Evolutionary conservation across 2,113 vertebrate species (phyloP).

Genomic region (Falco punctatus): DNA sequence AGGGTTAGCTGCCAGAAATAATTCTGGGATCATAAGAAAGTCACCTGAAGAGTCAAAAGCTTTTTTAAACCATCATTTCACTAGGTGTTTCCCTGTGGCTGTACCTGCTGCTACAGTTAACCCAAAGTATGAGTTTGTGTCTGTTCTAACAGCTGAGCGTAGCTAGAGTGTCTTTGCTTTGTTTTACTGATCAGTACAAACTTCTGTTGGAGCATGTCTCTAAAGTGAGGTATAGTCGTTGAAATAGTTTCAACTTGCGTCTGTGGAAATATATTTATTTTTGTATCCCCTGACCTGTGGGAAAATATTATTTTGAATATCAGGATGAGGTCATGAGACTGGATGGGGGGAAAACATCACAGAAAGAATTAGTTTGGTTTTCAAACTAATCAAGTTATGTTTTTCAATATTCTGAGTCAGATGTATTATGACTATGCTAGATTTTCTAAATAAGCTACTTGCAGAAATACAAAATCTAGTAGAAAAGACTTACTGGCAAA

Average conservation of each 20-base stretch:
- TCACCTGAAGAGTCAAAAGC: not conserved
- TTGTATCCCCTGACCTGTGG: slow-evolving; percentile 67
- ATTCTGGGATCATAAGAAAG: not conserved
- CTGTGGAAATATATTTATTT: slow-evolving; percentile 69
- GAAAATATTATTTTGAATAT: slow-evolving; percentile 70
- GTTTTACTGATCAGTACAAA: slow-evolving; percentile 9
- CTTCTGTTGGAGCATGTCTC: slow-evolving; percentile 43
- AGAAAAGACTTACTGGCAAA: not conserved
- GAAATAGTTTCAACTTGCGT: slow-evolving; percentile 37
- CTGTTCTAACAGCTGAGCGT: not conserved
- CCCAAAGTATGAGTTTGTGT: not conserved
- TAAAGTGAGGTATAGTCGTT: slow-evolving; percentile 47
- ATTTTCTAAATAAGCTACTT: not conserved
- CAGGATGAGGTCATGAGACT: slow-evolving; percentile 64
- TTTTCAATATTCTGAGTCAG: slow-evolving; percentile 35
- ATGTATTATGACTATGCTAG: not conserved
- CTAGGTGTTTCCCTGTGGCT: not conserved
- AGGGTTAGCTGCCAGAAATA: not conserved
- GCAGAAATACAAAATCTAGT: not conserved
- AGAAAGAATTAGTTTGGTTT: slow-evolving; percentile 16
- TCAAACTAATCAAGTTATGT: slow-evolving; percentile 40
- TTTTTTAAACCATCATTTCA: not conserved
- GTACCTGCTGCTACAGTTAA: not conserved
- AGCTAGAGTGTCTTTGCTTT: slow-evolving; percentile 5
- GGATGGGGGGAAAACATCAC: not conserved